Base-by-base conservation (phyloP, 1,140 invertebrate genomes). In the Listronotus bonariensis region DNA sequence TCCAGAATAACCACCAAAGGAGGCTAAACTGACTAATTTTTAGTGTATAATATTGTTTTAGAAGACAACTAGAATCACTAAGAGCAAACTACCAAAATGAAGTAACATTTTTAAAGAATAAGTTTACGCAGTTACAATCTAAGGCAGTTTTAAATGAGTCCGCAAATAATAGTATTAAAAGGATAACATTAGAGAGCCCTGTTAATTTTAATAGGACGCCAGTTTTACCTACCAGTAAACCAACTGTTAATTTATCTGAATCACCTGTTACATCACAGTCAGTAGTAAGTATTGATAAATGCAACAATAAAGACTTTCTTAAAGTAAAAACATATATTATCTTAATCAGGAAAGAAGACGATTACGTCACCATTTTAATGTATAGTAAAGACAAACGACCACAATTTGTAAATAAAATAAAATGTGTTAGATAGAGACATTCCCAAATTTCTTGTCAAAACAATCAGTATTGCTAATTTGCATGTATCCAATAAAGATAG, bases 111-210 rank as follows among this genome's bases (percentile, higher is more conserved):
- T 54, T 69, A 42, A 72, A 72, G 59, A 45, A 67, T 10, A 68
- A 72, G 55, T 62, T 69, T 56, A 14, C 36, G 7, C 41, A 72
- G 18, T 40, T 73, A 17, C n/a, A 53, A 17, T 26, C 36, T 7
- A 54, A 54, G 48, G 20, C 26, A 20, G 6, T 15, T 34, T 43
- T 10, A 20, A 31, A 43, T 36, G 62, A 62, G 12, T 46, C 55
- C 31, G 17, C 46, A 40, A 68, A 70, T 49, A 63, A 32, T 46
- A 72, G 68, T 65, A 58, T 72, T 34, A 53, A 59, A 54, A 51
- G 69, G 48, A 69, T 72, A 38, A 54, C 67, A n/a, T 55, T 17
- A 11, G 71, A 72, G 63, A 72, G 71, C 57, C 73, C 71, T 14
- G 64, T 68, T 14, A 68, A 67, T 31, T 67, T 34, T 42, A 34